Evolutionary conservation across 2,797 vertebrate species (phyloP), one percentile per base, ranked within the genome.

Genomic region (Fundulus diaphanus): DNA sequence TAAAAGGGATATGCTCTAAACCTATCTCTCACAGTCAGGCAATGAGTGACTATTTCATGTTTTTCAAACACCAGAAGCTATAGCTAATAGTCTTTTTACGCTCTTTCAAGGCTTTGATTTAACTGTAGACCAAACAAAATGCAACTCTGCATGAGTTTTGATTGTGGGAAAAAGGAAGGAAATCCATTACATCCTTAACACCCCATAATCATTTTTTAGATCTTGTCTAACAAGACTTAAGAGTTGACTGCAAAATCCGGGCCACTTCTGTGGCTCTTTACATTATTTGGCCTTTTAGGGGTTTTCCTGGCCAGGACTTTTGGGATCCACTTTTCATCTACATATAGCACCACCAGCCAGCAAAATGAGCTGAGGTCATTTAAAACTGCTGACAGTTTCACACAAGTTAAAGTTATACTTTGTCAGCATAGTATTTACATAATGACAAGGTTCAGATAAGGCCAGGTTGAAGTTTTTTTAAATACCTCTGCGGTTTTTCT

Each of bases 101-200:
- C 29, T 74, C 37, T 29, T 31, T 65, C 51, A 73, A 72, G 82
- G 72, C 78, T 83, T 76, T 66, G 40, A 79, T 76, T 70, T 76
- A 85, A 70, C n/a, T 71, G 67, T 69, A 76, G 40, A 42, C 63
- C 24, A 66, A 42, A 79, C 59, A 78, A 65, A 88, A 79, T 68
- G 65, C 70, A 78, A 73, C 52, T 15, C 65, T 49, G 33, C 37
- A 61, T 66, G 71, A 7, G 48, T 82, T 73, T 74, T 83, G 83
- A 80, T 76, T 81, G 7, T 16, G 20, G 52, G 48, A 4, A 70
- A 66, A 63, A 74, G 42, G 68, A 82, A 54, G 27, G 57, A 61
- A 61, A 84, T 75, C 74, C 35, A 82, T 82, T 72, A 67, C 63
- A 74, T 73, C n/a, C 56, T 27, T 40, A 83, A 33, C 68, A 61